Evolutionary conservation across 2,113 vertebrate genomes (phyloP).

Genomic region (Pomatostomus ruficeps): DNA sequence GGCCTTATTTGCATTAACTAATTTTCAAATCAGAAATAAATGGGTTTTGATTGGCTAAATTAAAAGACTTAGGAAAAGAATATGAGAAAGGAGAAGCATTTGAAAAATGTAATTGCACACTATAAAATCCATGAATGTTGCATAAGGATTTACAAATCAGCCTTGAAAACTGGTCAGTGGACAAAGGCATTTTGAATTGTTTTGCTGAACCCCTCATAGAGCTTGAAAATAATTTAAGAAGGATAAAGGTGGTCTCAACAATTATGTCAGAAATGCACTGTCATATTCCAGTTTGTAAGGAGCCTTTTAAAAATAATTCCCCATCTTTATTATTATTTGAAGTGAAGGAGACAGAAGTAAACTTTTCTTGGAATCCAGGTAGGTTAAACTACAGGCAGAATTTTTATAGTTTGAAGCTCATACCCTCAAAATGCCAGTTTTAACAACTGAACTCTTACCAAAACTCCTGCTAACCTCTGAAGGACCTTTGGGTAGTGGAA

Average conservation of each 20-base stretch:
- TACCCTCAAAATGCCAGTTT: background rate
- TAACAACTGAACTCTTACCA: background rate
- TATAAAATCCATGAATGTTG: background rate
- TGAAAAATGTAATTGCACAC: background rate
- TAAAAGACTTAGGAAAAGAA: background rate
- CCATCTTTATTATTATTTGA: background rate
- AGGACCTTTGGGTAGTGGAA: background rate
- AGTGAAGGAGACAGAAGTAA: background rate
- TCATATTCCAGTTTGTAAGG: background rate
- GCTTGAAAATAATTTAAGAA: background rate
- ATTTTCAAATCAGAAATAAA: conserved; percentile 26
- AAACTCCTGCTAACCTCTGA: background rate
- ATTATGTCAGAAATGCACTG: background rate
- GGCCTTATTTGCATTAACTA: conserved; percentile 7
- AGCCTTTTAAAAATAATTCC: background rate
- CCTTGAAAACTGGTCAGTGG: background rate
- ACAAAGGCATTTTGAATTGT: background rate
- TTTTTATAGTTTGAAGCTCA: background rate
- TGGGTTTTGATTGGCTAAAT: background rate
- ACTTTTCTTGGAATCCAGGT: background rate
- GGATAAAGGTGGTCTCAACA: background rate
- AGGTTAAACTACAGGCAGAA: background rate
- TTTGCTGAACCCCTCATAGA: background rate
- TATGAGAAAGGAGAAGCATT: background rate
- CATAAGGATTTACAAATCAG: background rate